These are phyloP conservation scores for Cantharis rufa DNA, from an alignment of 2,888 invertebrate genomes.

Conservation along the genomic window DNA sequence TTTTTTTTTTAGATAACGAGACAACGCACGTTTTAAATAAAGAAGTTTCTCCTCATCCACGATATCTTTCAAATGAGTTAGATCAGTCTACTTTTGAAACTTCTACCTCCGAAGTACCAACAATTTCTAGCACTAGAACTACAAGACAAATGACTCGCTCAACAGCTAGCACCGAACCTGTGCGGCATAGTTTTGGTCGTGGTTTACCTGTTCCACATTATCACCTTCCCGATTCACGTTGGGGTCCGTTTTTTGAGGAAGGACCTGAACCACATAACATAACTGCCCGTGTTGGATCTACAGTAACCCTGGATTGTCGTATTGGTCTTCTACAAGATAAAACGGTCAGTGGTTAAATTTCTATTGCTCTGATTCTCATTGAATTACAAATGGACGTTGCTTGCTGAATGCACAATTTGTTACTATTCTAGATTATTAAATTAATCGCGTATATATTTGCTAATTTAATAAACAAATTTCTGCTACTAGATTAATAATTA, in stretches of 20 bases:
- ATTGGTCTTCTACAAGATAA: constrained; percentile 65
- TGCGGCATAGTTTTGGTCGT: constrained; percentile 45
- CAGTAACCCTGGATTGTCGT: constrained; percentile 62
- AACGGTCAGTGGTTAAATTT: constrained; percentile 56
- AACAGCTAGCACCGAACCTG: constrained; percentile 36
- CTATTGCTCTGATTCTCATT: constrained; percentile 30
- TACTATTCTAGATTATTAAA: constrained; percentile 12
- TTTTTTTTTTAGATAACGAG: constrained; percentile 37
- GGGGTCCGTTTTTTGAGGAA: constrained; percentile 70
- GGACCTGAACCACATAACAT: constrained; percentile 61
- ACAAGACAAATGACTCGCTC: constrained; percentile 9
- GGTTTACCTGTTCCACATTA: constrained; percentile 47
- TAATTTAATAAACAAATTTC: constrained; percentile 17
- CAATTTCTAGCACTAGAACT: constrained; percentile 22
- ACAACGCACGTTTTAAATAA: constrained; percentile 33
- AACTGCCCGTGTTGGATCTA: constrained; percentile 63
- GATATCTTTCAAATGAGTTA: constrained; percentile 23
- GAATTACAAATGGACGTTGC: constrained; percentile 27
- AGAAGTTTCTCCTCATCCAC: constrained; percentile 29
- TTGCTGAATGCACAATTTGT: constrained; percentile 14
- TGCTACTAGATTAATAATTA: constrained; percentile 10
- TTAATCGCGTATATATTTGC: constrained; percentile 12
- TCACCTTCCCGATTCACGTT: constrained; percentile 58
- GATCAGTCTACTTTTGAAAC: constrained; percentile 21
- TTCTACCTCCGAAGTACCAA: constrained; percentile 9